Conservation (phyloP, 2,888 invertebrate species). For the Pachycephus smyrnensis region DNA sequence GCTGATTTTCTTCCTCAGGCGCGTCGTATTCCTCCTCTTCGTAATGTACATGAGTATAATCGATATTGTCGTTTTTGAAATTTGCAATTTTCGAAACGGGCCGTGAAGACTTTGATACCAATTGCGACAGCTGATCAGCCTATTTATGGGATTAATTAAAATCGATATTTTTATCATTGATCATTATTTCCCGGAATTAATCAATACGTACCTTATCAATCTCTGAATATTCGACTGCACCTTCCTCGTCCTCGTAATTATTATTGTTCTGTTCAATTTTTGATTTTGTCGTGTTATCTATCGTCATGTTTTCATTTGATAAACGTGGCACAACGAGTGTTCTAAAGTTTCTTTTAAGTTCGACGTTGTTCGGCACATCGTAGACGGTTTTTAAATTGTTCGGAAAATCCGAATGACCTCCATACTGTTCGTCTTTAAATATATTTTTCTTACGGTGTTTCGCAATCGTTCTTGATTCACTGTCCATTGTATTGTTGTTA, state of each 20-base stretch:
- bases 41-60: neutral
- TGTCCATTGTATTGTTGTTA: neutral
- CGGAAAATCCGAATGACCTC: conserved; percentile 17
- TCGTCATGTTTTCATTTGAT: conserved; percentile 25
- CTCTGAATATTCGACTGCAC: neutral
- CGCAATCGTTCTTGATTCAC: neutral
- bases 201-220: neutral
- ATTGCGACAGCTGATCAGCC: neutral
- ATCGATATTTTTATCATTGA: neutral
- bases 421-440: conserved; percentile 21
- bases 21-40: neutral
- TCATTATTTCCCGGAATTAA: neutral
- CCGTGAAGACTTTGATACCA: neutral
- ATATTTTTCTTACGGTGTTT: conserved; percentile 1
- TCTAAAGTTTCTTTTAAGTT: neutral
- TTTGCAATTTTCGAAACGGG: neutral
- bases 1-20: neutral
- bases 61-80: neutral
- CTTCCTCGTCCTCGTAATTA: neutral
- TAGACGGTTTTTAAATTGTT: conserved; percentile 19
- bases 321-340: neutral
- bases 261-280: neutral
- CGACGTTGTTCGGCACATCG: neutral
- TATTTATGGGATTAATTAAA: neutral
- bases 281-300: neutral